Base-by-base conservation (phyloP, 2,888 invertebrate species). In the Epirrhoe alternata region DNA sequence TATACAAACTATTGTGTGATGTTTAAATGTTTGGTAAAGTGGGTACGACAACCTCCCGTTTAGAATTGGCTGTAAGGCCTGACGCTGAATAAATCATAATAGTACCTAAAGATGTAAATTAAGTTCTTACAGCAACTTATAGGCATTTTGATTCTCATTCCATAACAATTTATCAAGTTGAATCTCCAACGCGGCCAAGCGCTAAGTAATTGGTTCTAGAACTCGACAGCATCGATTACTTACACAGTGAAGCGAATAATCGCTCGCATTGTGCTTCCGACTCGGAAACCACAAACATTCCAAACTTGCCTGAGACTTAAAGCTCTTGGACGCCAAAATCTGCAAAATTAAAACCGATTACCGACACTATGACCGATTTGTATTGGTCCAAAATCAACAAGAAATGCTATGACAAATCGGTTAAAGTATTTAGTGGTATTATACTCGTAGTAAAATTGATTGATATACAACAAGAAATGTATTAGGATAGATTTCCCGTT, bases 281-380 rank as follows among this genome's bases (percentile, higher is more conserved):
- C 68, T 84, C 80, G 84, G 84, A 84, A 85, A 86, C 86, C 86
- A 75, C 86, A 86, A 79, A 74, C 81, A 84, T 85, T 83, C 82
- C 77, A 74, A 47, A 30, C 33, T 47, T 51, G 12, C 55, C 49
- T n/a, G 47, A 50, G 62, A 30, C 31, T 42, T 58, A 31, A n/a
- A 59, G 10, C n/a, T n/a, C 55, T 14, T 55, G 51, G 57, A 65
- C 53, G 16, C 31, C 7, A 57, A 55, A 61, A 50, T 30, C 5
- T 45, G 8, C 35, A 0, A 35, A 16, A 42, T 12, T 42, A 42
- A 24, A 24, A 24, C 24, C 3, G 1, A 24, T 24, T 24, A 24
- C 24, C 24, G n/a, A n/a, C n/a, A n/a, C n/a, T n/a, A n/a, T n/a
- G n/a, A n/a, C n/a, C n/a, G 24, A 24, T 24, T 24, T 24, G 24